Evolutionary conservation across 2,797 vertebrate genomes (phyloP).

Genomic region (Sebastes flavidus): DNA sequence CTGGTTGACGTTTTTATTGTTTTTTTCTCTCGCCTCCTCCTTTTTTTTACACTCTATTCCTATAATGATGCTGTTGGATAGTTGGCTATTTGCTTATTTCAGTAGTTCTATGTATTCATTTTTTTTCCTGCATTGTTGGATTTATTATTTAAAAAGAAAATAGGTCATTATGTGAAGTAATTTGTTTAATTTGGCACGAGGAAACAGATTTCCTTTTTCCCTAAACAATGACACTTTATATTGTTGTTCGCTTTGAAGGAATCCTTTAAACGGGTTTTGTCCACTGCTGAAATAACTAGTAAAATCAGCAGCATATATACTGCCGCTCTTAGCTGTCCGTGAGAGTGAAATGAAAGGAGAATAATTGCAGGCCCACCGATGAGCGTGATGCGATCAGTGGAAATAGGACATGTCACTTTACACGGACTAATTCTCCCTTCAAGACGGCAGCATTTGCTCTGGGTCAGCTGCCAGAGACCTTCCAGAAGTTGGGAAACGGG

Average conservation of each 20-base stretch:
- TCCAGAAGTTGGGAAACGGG: slow-evolving; percentile 74
- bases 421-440: slow-evolving; percentile 73
- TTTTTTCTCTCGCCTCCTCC: background rate
- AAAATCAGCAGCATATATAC: slow-evolving; percentile 26
- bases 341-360: slow-evolving; percentile 10
- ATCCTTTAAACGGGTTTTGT: background rate
- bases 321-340: slow-evolving; percentile 3
- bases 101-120: background rate
- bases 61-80: background rate
- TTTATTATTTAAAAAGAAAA: background rate
- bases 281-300: background rate
- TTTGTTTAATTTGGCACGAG: background rate
- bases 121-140: background rate
- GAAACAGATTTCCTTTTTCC: background rate
- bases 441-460: slow-evolving; percentile 78
- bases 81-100: background rate
- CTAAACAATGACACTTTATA: background rate
- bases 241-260: background rate
- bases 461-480: slow-evolving; percentile 88
- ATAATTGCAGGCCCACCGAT: slow-evolving; percentile 37
- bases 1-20: background rate
- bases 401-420: slow-evolving; percentile 81
- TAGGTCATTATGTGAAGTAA: background rate
- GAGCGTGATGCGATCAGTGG: slow-evolving; percentile 50
- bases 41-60: background rate